Evolutionary conservation across 2,888 invertebrate species (phyloP), one percentile per base, ranked within the genome.

Genomic region (Dexiosoma caninum): DNA sequence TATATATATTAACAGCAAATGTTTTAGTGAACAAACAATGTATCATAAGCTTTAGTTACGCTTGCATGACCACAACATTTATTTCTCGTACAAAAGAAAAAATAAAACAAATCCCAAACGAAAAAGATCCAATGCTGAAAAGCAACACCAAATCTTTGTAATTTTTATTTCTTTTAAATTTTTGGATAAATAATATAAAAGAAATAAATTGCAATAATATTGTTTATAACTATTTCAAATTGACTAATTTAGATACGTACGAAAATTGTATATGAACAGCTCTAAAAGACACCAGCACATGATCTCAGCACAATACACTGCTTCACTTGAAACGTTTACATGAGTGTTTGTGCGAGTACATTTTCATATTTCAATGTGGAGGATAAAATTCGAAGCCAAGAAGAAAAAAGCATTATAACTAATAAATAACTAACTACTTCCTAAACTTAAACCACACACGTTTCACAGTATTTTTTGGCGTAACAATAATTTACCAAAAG

Each of bases 161-260:
- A 27, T 27, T 5, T 27, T 5, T 27, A 3, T 37, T 53, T 76
- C 7, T 46, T 70, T 64, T 42, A 21, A 16, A 46, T 57, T 46
- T 70, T 64, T 42, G 23, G 21, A 46, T 57, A 77, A 64, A 49
- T 66, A 64, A 77, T 64, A 77, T 64, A 49, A 57, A 77, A 64
- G 14, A 77, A 70, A 49, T 64, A 70, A 77, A 57, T 64, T 64
- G 46, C 62, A 70, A 42, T 77, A 60, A 62, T 62, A 69, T 76
- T 76, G 62, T 55, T 67, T 55, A 70, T 46, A 64, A 64, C 57
- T 71, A 71, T 78, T 66, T 70, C 32, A 78, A 78, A 78, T 74
- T 71, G 76, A 80, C 80, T 80, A 80, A 76, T 80, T 80, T 80
- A 76, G 80, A 71, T 76, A 80, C 71, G 71, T 78, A 66, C 10